A percentile compares a stretch with the other conserved stretches of the same genome.
Evolutionary conservation across 2,797 vertebrate genomes (phyloP).

Genomic region (Acrossocheilus wenchowensis): DNA sequence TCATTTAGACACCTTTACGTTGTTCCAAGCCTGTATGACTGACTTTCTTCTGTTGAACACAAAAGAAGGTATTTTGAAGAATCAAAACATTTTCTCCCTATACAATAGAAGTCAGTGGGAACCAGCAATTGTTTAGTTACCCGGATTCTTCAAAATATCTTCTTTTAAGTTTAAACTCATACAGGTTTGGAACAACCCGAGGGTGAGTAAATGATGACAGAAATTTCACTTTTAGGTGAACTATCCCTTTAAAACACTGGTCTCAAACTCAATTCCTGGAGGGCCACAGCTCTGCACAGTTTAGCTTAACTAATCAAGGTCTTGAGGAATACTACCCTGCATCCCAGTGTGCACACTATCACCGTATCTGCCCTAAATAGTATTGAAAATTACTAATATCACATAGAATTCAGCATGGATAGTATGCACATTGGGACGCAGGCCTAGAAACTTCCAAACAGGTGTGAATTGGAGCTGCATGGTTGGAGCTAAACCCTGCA

Average conservation of each 20-base stretch:
- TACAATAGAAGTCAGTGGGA: not conserved
- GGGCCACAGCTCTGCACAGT: too few relatives aligned
- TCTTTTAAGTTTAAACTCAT: not conserved
- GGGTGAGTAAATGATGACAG: not conserved
- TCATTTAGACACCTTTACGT: not conserved
- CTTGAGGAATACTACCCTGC: too few relatives aligned
- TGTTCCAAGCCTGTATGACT: not conserved
- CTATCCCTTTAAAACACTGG: not conserved
- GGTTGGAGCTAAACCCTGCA: too few relatives aligned
- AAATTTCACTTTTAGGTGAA: not conserved
- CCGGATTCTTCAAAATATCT: not conserved
- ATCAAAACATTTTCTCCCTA: not conserved
- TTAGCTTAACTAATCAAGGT: too few relatives aligned
- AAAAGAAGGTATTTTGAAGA: not conserved
- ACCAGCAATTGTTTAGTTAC: not conserved
- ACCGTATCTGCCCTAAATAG: too few relatives aligned
- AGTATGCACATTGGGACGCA: too few relatives aligned
- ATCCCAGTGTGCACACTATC: too few relatives aligned
- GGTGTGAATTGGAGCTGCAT: too few relatives aligned
- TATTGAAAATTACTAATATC: too few relatives aligned
- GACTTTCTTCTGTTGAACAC: not conserved
- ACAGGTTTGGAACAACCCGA: not conserved
- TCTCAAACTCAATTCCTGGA: too few relatives aligned
- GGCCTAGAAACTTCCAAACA: too few relatives aligned
- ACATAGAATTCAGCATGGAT: too few relatives aligned